Evolutionary conservation across 2,113 vertebrate species (phyloP), one percentile per base, ranked within the genome.

Genomic region (Helogale parvula): DNA sequence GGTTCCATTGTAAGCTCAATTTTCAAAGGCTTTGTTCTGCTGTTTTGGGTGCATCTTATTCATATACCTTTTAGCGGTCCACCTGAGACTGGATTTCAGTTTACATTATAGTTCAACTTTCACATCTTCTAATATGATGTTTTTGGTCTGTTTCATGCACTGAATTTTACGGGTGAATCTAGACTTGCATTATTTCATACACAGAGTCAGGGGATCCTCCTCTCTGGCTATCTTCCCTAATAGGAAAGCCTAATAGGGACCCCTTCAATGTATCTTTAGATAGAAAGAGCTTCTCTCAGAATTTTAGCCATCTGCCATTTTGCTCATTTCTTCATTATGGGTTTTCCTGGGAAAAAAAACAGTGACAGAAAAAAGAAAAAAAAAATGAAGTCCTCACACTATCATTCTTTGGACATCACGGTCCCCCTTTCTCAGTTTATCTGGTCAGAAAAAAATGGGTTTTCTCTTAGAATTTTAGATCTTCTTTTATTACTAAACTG

Each of bases 31-130:
- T 74, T 15, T 23, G 31, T 16, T 71, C 11, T 38, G 21, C 13
- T 35, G 1, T 4, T n/a, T 17, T 12, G 7, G n/a, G 29, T 45
- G 27, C 29, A 1, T 17, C 1, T 63, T 23, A n/a, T 16, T 0
- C 25, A 29, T 5, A 7, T 21, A 21, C 1, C 3, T 71, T 14
- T 41, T 45, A 35, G 29, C 25, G 25, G 12, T 50, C 50, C 33
- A 35, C 6, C 5, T 72, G 11, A 4, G 16, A 35, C 1, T 41
- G 41, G 15, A 50, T 68, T 21, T 35, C 80, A 65, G 7, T 74
- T 63, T 81, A 6, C 47, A 27, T 7, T 2, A 23, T 27, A 57
- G 2, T 31, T 85, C 11, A 50, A 71, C 21, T 72, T 71, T 33
- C 63, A 47, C 0, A 9, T 23, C 3, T 27, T 81, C 31, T 38